Percentiles rank a stretch among this genome's conserved stretches.
These are phyloP conservation scores for Menidia menidia DNA, from an alignment of 2,797 vertebrate genomes.

Conservation along the genomic window DNA sequence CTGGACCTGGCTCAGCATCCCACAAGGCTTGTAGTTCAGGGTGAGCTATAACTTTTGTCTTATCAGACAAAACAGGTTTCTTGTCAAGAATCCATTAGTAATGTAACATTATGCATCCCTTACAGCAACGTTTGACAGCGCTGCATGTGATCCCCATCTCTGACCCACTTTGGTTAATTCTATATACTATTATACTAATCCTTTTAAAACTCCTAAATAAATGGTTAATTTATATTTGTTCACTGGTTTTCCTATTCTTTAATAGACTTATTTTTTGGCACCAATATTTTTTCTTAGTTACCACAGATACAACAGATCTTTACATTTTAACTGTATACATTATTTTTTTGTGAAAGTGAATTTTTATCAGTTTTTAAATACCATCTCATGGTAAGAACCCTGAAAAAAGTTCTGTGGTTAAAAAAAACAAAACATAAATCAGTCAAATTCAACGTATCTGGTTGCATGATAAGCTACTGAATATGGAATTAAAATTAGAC, in stretches of 20 bases:
- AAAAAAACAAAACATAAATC: constrained; percentile 3
- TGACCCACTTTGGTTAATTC: not conserved
- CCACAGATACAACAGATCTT: too few species aligned
- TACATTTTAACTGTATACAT: not conserved
- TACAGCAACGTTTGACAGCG: not conserved
- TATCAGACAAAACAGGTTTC: not conserved
- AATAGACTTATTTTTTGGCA: too few species aligned
- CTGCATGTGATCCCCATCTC: not conserved
- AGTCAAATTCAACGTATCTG: not conserved
- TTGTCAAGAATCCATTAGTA: too few species aligned
- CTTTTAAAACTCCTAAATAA: too few species aligned
- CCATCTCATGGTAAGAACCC: not conserved
- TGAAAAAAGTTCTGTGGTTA: not conserved
- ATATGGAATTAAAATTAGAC: constrained; percentile 4
- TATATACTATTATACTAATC: not conserved
- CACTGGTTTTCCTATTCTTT: too few species aligned
- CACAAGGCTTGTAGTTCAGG: constrained; percentile 31
- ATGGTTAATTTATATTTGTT: too few species aligned
- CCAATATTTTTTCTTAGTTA: too few species aligned
- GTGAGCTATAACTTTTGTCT: constrained; percentile 29
- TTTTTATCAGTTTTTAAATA: not conserved
- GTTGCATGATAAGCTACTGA: constrained; percentile 22
- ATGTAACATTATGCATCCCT: too few species aligned
- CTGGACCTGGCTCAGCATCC: constrained; percentile 46
- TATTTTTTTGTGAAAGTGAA: not conserved